A percentile compares a stretch with the other conserved stretches of the same genome.
phyloP scores from a whole-genome alignment of 1,140 invertebrate genomes.

The Diuraphis noxia region DNA sequence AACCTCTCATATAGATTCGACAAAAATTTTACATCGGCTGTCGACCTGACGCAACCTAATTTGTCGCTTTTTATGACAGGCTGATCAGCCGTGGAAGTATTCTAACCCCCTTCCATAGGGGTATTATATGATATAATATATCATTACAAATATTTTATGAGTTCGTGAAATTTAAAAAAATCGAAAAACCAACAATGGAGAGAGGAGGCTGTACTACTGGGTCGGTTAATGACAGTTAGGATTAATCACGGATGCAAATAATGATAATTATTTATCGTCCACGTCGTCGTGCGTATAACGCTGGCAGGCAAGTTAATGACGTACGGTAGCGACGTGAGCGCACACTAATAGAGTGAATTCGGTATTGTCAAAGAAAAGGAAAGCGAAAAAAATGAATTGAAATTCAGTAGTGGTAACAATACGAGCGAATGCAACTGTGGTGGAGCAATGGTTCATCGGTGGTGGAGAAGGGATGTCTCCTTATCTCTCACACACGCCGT shows the following conservation, averaged over 20 bases:
- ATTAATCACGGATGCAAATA: conserved; percentile 18
- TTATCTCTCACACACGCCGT: conserved; percentile 18
- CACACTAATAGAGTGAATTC: conserved; percentile 22
- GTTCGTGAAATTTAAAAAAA: neutral
- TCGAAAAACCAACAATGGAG: neutral
- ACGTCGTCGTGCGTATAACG: neutral
- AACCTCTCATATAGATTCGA: too few species aligned
- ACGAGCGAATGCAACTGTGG: neutral
- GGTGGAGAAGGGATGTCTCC: too few species aligned
- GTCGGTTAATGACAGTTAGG: conserved; percentile 23
- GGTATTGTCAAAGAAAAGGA: neutral
- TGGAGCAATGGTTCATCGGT: neutral
- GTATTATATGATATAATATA: neutral
- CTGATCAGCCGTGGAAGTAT: too few species aligned
- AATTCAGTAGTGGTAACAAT: conserved; percentile 12
- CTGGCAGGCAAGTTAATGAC: conserved; percentile 16
- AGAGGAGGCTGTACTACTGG: neutral
- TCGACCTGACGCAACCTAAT: too few species aligned
- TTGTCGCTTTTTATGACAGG: too few species aligned
- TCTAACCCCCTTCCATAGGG: too few species aligned
- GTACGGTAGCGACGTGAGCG: neutral
- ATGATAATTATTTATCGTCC: conserved; percentile 31
- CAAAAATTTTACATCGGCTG: too few species aligned
- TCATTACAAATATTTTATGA: neutral
- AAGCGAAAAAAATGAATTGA: neutral